A percentile compares a stretch with the other conserved stretches of the same genome.
These are phyloP conservation scores for Apus apus DNA, from an alignment of 2,113 vertebrate genomes.

Conservation along the genomic window DNA sequence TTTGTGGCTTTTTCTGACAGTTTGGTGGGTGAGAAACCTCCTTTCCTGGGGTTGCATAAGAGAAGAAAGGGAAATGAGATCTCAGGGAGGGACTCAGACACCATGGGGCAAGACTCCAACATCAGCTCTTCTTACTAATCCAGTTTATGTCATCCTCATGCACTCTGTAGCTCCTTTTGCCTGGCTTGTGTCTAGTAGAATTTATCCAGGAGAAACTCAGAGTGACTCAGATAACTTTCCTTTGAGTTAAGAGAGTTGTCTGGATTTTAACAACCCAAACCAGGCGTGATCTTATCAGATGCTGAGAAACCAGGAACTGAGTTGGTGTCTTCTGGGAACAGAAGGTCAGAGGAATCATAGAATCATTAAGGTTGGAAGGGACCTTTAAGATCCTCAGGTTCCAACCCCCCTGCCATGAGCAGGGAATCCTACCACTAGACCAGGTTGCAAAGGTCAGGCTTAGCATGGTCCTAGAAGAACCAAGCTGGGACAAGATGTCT, in stretches of 20 bases:
- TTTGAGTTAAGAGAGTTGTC: background rate
- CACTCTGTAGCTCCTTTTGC: background rate
- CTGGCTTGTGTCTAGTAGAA: background rate
- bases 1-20: background rate
- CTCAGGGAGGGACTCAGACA: background rate
- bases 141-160: background rate
- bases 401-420: too few relatives aligned
- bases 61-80: constrained; percentile 22
- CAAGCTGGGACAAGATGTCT: background rate
- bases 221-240: constrained; percentile 8
- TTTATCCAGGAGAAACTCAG: background rate
- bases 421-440: too few relatives aligned
- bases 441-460: background rate
- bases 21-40: background rate
- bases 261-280: background rate
- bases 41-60: background rate
- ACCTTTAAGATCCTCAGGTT: too few relatives aligned
- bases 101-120: background rate
- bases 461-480: background rate
- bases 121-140: constrained; percentile 3
- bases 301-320: background rate
- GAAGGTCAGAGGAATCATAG: background rate
- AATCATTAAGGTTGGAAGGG: too few relatives aligned
- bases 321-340: background rate
- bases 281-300: background rate